Percentiles rank a stretch among this genome's conserved stretches.
phyloP scores from a whole-genome alignment of 2,888 invertebrate species.

The Brenthis ino region DNA sequence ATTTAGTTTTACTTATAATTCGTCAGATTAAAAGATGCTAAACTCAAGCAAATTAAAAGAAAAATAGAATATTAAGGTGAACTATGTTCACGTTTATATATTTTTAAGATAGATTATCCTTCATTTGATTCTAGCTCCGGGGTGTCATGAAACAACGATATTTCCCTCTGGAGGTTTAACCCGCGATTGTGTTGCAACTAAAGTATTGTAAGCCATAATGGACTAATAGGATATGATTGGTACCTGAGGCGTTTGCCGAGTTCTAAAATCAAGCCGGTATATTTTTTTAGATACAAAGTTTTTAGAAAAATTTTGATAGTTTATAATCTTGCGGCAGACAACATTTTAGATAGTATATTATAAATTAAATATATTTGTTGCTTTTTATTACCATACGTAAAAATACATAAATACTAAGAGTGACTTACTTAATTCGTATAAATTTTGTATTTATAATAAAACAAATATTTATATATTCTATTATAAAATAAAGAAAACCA shows the following conservation, averaged over 20 bases:
- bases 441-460: neutral
- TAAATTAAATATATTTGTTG: neutral
- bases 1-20: too few relatives aligned
- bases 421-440: too few relatives aligned
- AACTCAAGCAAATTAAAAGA: too few relatives aligned
- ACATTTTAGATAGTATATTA: neutral
- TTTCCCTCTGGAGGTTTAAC: constrained; percentile 25
- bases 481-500: neutral
- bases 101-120: constrained; percentile 45
- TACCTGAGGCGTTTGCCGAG: constrained; percentile 28
- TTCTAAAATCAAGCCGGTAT: constrained; percentile 28
- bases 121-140: constrained; percentile 56
- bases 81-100: too few relatives aligned
- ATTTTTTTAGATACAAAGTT: constrained; percentile 29
- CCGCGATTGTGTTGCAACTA: constrained; percentile 33
- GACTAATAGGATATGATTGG: constrained; percentile 38
- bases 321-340: neutral
- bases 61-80: too few relatives aligned
- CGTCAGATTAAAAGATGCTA: too few relatives aligned
- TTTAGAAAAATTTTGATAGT: constrained; percentile 34
- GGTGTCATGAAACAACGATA: constrained; percentile 60
- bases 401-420: too few relatives aligned
- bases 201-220: constrained; percentile 31
- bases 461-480: constrained; percentile 1
- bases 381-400: too few relatives aligned